Evolutionary conservation across 2,888 invertebrate genomes (phyloP).

Genomic region (Xestoiulus laeticollis): DNA sequence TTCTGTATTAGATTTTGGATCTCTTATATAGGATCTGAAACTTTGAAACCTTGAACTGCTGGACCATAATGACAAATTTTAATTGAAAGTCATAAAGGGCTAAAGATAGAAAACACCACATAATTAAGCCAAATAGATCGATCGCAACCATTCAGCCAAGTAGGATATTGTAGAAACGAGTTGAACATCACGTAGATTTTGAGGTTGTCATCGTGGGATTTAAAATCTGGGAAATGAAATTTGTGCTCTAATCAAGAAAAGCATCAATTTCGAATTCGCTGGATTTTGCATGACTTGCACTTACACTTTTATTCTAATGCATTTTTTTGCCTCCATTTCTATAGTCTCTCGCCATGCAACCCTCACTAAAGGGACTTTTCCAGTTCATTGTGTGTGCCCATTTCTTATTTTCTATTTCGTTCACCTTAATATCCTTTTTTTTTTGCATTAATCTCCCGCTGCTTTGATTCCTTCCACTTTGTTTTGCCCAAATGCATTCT

Average conservation of each 20-base stretch:
- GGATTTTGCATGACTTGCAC: constrained; percentile 25
- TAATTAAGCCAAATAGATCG: background rate
- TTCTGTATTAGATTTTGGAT: background rate
- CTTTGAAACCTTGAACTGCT: background rate
- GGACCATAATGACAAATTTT: background rate
- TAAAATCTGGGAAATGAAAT: constrained; percentile 2
- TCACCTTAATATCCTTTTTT: background rate
- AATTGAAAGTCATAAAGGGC: background rate
- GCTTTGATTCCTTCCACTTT: constrained; percentile 38
- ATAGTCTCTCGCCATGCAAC: background rate
- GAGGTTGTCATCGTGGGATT: background rate
- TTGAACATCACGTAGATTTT: background rate
- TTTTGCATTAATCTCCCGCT: constrained; percentile 41
- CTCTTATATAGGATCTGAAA: background rate
- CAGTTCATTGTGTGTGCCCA: constrained; percentile 1
- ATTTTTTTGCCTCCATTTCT: constrained; percentile 11
- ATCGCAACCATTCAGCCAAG: background rate
- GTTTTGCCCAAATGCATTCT: constrained; percentile 43
- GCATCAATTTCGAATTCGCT: constrained; percentile 24
- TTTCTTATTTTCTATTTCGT: constrained; percentile 39
- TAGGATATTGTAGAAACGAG: background rate
- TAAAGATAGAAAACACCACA: background rate
- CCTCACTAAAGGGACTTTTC: constrained; percentile 16
- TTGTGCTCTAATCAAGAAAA: background rate
- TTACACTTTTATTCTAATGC: constrained; percentile 8